Evolutionary conservation across 2,797 vertebrate genomes (phyloP).

Genomic region (Pipistrellus nathusii): DNA sequence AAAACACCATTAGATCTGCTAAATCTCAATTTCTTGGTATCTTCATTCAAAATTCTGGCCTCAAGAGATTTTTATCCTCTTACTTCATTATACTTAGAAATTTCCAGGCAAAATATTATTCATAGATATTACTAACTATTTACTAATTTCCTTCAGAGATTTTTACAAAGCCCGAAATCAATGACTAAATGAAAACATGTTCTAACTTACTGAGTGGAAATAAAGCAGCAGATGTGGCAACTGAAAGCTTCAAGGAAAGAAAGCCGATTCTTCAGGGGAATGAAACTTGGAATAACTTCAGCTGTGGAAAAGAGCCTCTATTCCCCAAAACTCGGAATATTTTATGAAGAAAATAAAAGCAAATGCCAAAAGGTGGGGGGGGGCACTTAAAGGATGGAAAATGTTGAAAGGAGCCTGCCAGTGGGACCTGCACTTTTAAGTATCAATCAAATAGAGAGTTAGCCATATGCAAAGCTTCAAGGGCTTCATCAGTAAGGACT

Average conservation of each 20-base stretch:
- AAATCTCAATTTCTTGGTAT: slow-evolving; percentile 24
- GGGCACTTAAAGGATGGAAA: slow-evolving; percentile 52
- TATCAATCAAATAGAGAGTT: slow-evolving; percentile 51
- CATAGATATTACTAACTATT: slow-evolving; percentile 37
- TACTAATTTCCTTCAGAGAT: slow-evolving; percentile 67
- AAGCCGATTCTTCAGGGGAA: slow-evolving; percentile 50
- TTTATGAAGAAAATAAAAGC: slow-evolving; percentile 69
- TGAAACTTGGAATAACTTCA: slow-evolving; percentile 68
- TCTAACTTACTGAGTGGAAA: slow-evolving; percentile 55
- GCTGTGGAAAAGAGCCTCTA: slow-evolving; percentile 52
- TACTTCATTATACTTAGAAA: slow-evolving; percentile 50
- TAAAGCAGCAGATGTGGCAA: slow-evolving; percentile 63
- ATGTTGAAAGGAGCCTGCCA: slow-evolving; percentile 68
- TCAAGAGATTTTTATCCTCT: slow-evolving; percentile 34
- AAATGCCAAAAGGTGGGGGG: slow-evolving; percentile 9
- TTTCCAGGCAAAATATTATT: slow-evolving; percentile 55
- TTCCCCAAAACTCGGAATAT: slow-evolving; percentile 38
- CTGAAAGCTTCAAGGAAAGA: slow-evolving; percentile 58
- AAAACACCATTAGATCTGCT: slow-evolving; percentile 56
- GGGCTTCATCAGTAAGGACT: slow-evolving; percentile 34
- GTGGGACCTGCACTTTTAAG: slow-evolving; percentile 43
- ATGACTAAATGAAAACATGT: slow-evolving; percentile 63
- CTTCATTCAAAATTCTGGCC: slow-evolving; percentile 44
- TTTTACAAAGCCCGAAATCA: slow-evolving; percentile 66
- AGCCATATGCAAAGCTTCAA: slow-evolving; percentile 65